Base-by-base conservation (phyloP, 2,113 vertebrate genomes). In the Phylloscopus trochilus region DNA sequence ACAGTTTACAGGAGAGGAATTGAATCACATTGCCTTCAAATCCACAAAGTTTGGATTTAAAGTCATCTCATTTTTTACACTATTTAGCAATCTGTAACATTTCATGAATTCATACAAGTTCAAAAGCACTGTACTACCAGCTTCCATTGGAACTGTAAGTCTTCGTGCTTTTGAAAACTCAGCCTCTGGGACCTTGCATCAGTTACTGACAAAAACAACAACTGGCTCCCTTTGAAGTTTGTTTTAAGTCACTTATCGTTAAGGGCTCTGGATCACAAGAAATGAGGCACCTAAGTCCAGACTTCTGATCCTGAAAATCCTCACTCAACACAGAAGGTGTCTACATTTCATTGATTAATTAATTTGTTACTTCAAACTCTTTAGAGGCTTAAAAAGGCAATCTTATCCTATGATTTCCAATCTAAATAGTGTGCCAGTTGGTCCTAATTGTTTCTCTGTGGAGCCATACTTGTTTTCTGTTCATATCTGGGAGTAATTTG, bases 291-390 rank as follows among this genome's bases (percentile, higher is more conserved):
- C 13, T 83, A 89, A 93, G 76, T 90, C 55, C 86, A 83, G 39
- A 31, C 39, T 95, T 95, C 23, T 93, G 92, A 93, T 90, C 67
- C 59, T 59, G 23, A 90, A 95, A 94, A 90, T 77, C 83, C 51
- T 81, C 23, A 3, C n/a, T 91, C 52, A 84, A 86, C 35, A 35
- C 19, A 75, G 20, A 15, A 92, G 52, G 23, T 78, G 43, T 62
- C 86, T 83, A 35, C 10, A 49, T 83, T 90, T 83, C 60, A 59
- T 74, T 66, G 59, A 92, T 30, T 92, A 88, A 92, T 66, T 89
- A 83, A 93, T 92, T 93, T 92, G 63, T 59, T 76, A 55, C 89
- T 93, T 92, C 68, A 90, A 94, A 43, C n/a, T 80, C 51, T 87
- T 92, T 43, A 83, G 60, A 83, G 39, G 43, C 43, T 87, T 95